Base-by-base conservation (phyloP, 2,113 vertebrate species). In the Sitta europaea region DNA sequence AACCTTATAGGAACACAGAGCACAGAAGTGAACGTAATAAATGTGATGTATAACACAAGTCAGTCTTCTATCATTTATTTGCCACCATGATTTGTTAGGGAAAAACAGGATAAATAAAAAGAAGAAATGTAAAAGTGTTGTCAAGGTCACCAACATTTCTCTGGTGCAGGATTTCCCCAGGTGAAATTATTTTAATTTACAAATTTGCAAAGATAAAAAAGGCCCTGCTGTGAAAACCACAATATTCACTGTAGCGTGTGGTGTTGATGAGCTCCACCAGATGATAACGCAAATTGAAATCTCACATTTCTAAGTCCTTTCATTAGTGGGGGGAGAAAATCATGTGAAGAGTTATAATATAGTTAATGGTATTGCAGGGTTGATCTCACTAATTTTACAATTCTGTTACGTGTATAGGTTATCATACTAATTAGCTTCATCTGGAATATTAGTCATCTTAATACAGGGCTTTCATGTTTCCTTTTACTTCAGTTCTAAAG, bases 101-200 rank as follows among this genome's bases (percentile, higher is more conserved):
- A 74, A 80, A 94, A 85, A 54, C 58, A 58, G 23, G 3, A 50
- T n/a, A 16, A 21, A 48, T 40, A 63, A 82, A 88, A 91, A 73
- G 50, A 95, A 80, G 53, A 94, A 92, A 59, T 31, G 27, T 11
- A 86, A 59, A 96, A 88, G 11, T 91, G 36, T 68, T 91, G 31
- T 94, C 81, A 98, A 96, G 92, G 88, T 97, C 50, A 22, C 38
- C 63, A 89, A 29, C 50, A 73, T 88, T 84, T 92, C 92, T 96
- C 63, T 92, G 53, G 36, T 90, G 51, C 24, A 93, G 17, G 27
- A 96, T 96, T 72, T 53, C 53, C 78, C 63, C 91, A 96, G 88
- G 96, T 97, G 92, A 98, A 98, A 98, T 98, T 98, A 98, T 98
- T 98, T 98, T 98, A 98, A 98, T 98, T 98, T 97, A 95, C 74